Conservation (phyloP, 2,888 invertebrate genomes). For the Arenicola marina region DNA sequence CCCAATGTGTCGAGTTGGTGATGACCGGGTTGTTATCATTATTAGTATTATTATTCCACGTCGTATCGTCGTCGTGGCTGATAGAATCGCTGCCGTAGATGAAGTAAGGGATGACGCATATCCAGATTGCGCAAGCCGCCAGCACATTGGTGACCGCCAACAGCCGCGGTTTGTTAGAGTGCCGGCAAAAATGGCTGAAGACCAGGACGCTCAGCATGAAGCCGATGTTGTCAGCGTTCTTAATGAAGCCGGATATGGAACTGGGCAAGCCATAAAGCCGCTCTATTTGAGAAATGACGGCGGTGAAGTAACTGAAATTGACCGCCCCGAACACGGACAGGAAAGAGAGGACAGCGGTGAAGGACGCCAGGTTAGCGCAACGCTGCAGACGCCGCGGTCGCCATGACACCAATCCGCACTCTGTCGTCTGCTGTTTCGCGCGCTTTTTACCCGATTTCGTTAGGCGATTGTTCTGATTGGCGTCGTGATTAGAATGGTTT, state of each 20-base stretch:
- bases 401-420: slow-evolving; percentile 12
- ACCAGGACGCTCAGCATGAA: slow-evolving; percentile 39
- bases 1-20: no score
- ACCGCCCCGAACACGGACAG: slow-evolving; percentile 26
- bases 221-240: slow-evolving; percentile 51
- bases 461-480: no score
- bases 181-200: slow-evolving; percentile 37
- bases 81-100: slow-evolving; percentile 16
- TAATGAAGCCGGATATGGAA: slow-evolving; percentile 43
- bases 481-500: no score
- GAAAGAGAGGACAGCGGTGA: slow-evolving; percentile 30
- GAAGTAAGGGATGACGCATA: slow-evolving; percentile 31
- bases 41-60: background rate
- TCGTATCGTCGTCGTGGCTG: no score
- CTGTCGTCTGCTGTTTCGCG: no score
- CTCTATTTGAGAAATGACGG: slow-evolving; percentile 43
- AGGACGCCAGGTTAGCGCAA: slow-evolving; percentile 25
- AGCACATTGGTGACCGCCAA: slow-evolving; percentile 20
- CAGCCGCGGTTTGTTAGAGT: slow-evolving; percentile 29
- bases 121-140: slow-evolving; percentile 18
- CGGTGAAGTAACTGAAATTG: slow-evolving; percentile 31
- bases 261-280: slow-evolving; percentile 48
- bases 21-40: background rate
- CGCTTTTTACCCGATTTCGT: no score
- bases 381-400: slow-evolving; percentile 33